These are phyloP conservation scores for Ips typographus DNA, from an alignment of 1,140 invertebrate species.

Conservation along the genomic window DNA sequence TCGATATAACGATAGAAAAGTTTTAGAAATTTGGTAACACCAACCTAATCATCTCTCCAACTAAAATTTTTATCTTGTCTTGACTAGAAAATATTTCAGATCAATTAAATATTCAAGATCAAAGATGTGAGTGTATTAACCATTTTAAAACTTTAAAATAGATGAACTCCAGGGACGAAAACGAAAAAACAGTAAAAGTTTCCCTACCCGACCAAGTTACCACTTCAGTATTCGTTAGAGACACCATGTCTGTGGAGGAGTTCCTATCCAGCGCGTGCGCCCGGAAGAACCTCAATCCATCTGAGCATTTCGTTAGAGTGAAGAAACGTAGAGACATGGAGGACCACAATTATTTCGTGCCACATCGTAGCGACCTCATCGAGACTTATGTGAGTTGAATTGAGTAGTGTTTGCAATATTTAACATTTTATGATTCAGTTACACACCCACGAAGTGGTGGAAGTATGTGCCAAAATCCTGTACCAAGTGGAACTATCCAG, in stretches of 20 bases:
- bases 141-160: slow-evolving; percentile 34
- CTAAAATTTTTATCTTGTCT: no score
- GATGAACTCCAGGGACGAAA: slow-evolving; percentile 80
- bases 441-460: slow-evolving; percentile 92
- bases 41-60: no score
- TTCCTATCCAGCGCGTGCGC: slow-evolving; percentile 89
- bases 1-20: no score
- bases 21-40: no score
- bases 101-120: no score
- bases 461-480: slow-evolving; percentile 94
- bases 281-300: slow-evolving; percentile 85
- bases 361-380: slow-evolving; percentile 87
- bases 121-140: no score
- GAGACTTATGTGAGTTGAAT: slow-evolving; percentile 91
- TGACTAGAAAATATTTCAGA: no score
- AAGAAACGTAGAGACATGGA: slow-evolving; percentile 93
- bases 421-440: slow-evolving; percentile 59
- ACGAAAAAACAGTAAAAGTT: slow-evolving; percentile 84
- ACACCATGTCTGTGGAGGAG: slow-evolving; percentile 93
- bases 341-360: slow-evolving; percentile 94
- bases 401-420: neutral
- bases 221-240: slow-evolving; percentile 81
- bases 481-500: slow-evolving; percentile 94
- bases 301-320: slow-evolving; percentile 94
- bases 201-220: slow-evolving; percentile 79